Percentiles rank a stretch among this genome's conserved stretches.
These are phyloP conservation scores for Exocentrus adspersus DNA, from an alignment of 2,888 invertebrate genomes.

Conservation along the genomic window DNA sequence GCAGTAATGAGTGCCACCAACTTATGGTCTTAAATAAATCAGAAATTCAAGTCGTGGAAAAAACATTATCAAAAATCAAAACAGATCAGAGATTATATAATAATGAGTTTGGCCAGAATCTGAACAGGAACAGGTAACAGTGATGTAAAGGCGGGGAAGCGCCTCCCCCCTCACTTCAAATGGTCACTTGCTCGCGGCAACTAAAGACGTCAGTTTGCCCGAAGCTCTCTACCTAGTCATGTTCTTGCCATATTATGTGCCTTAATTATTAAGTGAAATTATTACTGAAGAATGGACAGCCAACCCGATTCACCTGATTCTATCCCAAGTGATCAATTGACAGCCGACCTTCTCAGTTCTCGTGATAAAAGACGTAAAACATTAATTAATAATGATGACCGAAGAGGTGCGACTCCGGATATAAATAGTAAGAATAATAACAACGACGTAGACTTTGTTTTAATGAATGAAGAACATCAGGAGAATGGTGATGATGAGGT, in stretches of 20 bases:
- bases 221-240: constrained; percentile 61
- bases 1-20: too few relatives aligned
- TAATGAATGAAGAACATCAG: constrained; percentile 61
- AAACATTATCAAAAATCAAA: constrained; percentile 34
- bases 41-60: too few relatives aligned
- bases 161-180: constrained; percentile 49
- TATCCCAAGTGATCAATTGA: constrained; percentile 61
- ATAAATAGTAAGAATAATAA: constrained; percentile 59
- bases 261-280: constrained; percentile 33
- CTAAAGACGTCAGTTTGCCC: constrained; percentile 61
- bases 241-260: constrained; percentile 55
- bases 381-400: constrained; percentile 50
- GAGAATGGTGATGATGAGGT: constrained; percentile 60
- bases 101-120: constrained; percentile 56
- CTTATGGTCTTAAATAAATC: too few relatives aligned
- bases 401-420: constrained; percentile 51
- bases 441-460: constrained; percentile 64
- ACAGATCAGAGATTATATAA: constrained; percentile 57
- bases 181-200: constrained; percentile 62
- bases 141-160: constrained; percentile 32
- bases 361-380: constrained; percentile 56
- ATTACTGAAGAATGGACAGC: constrained; percentile 54
- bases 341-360: constrained; percentile 41
- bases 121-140: constrained; percentile 57
- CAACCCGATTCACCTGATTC: constrained; percentile 63